These are phyloP conservation scores for Thaleichthys pacificus DNA, from an alignment of 2,797 vertebrate genomes.

Conservation along the genomic window DNA sequence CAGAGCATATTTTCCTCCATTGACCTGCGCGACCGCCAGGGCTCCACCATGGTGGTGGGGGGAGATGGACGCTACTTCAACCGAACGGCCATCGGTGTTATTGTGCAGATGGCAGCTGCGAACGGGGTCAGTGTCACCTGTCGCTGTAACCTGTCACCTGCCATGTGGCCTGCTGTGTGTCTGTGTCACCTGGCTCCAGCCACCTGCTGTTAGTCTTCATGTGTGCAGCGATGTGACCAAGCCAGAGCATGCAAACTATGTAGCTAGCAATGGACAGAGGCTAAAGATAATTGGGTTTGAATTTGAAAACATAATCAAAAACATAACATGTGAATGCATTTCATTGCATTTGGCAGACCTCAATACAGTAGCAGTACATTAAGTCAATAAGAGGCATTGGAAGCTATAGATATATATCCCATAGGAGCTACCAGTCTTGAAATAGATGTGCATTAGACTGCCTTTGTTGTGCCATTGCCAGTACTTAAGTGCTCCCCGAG, in stretches of 20 bases:
- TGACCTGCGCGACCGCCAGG: slow-evolving; percentile 93
- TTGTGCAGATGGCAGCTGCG: slow-evolving; percentile 96
- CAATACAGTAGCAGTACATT: background rate
- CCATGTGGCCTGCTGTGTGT: background rate
- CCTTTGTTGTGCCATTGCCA: slow-evolving; percentile 44
- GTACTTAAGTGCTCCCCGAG: slow-evolving; percentile 38
- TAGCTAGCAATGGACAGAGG: background rate
- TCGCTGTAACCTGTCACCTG: slow-evolving; percentile 1
- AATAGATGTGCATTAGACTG: slow-evolving; percentile 38
- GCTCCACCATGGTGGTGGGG: slow-evolving; percentile 90
- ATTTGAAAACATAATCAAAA: background rate
- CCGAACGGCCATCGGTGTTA: slow-evolving; percentile 84
- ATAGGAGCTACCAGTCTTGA: slow-evolving; percentile 27
- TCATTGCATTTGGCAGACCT: background rate
- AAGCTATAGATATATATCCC: background rate
- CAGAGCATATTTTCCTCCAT: slow-evolving; percentile 95
- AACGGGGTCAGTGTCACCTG: slow-evolving; percentile 88
- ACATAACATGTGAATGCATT: background rate
- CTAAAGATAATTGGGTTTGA: background rate
- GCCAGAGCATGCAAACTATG: background rate
- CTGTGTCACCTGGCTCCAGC: slow-evolving; percentile 10
- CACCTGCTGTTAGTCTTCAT: slow-evolving; percentile 30
- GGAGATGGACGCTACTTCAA: slow-evolving; percentile 96
- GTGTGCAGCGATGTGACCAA: background rate
- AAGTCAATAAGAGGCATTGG: background rate